A percentile compares a stretch with the other conserved stretches of the same genome.
These are phyloP conservation scores for Muscidifurax raptorellus DNA, from an alignment of 1,140 invertebrate genomes.

Conservation along the genomic window DNA sequence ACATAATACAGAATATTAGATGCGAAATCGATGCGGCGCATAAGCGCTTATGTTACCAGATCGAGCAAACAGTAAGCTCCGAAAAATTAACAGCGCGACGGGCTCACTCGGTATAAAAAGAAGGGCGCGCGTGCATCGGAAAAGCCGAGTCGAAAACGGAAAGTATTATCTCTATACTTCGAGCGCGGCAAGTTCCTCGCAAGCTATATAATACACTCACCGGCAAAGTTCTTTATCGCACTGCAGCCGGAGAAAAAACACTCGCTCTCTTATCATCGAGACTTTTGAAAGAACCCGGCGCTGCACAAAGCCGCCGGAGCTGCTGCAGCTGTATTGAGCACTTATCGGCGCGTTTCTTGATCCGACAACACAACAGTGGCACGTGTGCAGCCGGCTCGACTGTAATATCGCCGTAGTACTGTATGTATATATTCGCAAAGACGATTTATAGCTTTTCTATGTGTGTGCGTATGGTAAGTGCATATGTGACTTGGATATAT, in stretches of 20 bases:
- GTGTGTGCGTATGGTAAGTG: background rate
- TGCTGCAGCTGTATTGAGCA: background rate
- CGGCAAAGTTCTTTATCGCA: constrained; percentile 39
- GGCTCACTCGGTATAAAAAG: background rate
- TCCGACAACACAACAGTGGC: background rate
- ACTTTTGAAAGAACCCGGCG: constrained; percentile 28
- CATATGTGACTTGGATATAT: background rate
- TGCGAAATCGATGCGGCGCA: too few species aligned
- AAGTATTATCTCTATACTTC: background rate
- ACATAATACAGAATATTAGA: too few species aligned
- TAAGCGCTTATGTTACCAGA: too few species aligned
- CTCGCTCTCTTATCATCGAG: constrained; percentile 31
- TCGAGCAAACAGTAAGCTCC: too few species aligned
- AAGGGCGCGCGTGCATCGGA: background rate
- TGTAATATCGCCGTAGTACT: background rate
- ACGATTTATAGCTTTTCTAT: background rate
- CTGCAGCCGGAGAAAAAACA: background rate
- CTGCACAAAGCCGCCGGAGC: background rate
- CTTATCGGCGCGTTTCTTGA: constrained; percentile 35
- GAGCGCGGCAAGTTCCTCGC: background rate
- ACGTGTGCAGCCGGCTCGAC: background rate
- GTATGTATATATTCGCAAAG: background rate
- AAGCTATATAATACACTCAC: background rate
- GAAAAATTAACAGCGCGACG: background rate
- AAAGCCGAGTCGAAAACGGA: background rate